A percentile compares a stretch with the other conserved stretches of the same genome.
These are phyloP conservation scores for Diplolepis rosae DNA, from an alignment of 2,888 invertebrate species.

Conservation along the genomic window DNA sequence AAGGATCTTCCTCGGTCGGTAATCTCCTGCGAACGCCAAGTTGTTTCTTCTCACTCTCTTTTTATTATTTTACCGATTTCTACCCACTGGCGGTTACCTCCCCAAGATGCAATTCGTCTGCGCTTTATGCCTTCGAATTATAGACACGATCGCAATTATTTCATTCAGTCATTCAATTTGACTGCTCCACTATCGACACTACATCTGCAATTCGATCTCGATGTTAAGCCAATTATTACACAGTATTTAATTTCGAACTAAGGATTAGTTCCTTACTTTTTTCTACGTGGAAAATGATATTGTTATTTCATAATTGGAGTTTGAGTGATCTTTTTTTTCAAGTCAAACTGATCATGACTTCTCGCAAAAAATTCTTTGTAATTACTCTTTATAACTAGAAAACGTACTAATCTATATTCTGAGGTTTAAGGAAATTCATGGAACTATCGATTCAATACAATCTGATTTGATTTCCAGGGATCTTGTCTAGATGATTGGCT, in stretches of 20 bases:
- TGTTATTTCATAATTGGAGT: not conserved
- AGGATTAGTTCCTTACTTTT: not conserved
- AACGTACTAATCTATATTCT: constrained; percentile 20
- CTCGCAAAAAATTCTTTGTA: too few species aligned
- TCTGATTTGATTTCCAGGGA: constrained; percentile 28
- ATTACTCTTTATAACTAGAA: not conserved
- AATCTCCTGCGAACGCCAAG: constrained; percentile 45
- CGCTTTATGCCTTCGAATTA: constrained; percentile 38
- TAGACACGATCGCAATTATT: constrained; percentile 49
- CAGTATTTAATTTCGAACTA: constrained; percentile 20
- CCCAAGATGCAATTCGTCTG: constrained; percentile 30
- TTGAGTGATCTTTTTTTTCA: not conserved
- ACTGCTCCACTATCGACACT: constrained; percentile 28
- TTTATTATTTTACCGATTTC: constrained; percentile 49
- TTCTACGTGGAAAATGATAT: not conserved
- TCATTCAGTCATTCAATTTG: constrained; percentile 46
- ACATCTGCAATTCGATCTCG: constrained; percentile 21
- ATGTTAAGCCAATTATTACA: constrained; percentile 7
- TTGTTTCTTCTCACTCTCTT: constrained; percentile 41
- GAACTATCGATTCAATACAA: constrained; percentile 12
- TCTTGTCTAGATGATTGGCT: constrained; percentile 7
- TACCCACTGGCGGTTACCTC: constrained; percentile 43
- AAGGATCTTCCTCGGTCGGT: constrained; percentile 48
- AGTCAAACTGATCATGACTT: too few species aligned
- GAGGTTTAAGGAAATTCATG: not conserved